Evolutionary conservation across 2,888 invertebrate species (phyloP).

Genomic region (Platypus cylindrus): DNA sequence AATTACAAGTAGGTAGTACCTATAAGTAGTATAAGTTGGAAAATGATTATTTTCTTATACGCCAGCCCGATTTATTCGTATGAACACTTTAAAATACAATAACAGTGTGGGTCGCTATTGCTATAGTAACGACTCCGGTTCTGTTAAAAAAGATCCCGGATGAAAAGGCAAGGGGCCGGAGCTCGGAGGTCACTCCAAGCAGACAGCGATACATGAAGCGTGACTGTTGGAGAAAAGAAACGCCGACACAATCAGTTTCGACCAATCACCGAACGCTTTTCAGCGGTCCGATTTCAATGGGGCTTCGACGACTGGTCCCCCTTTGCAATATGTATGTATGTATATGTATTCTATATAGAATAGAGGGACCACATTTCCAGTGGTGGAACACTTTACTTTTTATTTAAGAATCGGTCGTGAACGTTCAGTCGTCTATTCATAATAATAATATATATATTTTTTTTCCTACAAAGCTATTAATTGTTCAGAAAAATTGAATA

Average conservation of each 20-base stretch:
- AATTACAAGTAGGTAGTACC: too few relatives aligned
- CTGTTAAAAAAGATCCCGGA: constrained; percentile 14
- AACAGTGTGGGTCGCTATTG: neutral
- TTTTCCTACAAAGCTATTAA: too few relatives aligned
- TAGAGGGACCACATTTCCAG: constrained; percentile 9
- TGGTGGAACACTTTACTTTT: constrained; percentile 6
- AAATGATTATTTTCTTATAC: too few relatives aligned
- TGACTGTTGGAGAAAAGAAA: constrained; percentile 36
- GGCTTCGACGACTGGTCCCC: too few relatives aligned
- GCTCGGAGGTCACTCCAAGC: constrained; percentile 28
- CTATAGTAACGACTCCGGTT: constrained; percentile 7
- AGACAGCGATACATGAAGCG: constrained; percentile 35
- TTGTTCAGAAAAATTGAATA: too few relatives aligned
- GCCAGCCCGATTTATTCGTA: too few relatives aligned
- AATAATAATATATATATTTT: too few relatives aligned
- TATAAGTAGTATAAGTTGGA: too few relatives aligned
- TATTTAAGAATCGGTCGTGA: too few relatives aligned
- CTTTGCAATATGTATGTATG: too few relatives aligned
- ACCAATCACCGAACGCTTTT: constrained; percentile 36
- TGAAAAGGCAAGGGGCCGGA: constrained; percentile 17
- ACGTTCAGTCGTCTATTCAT: too few relatives aligned
- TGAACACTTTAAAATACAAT: too few relatives aligned
- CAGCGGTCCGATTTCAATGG: constrained; percentile 24
- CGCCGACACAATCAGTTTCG: constrained; percentile 37
- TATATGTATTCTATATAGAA: constrained; percentile 10